Percentiles rank a stretch among this genome's conserved stretches.
Evolutionary conservation across 2,888 invertebrate genomes (phyloP).

Genomic region (Drosophila meridiana): DNA sequence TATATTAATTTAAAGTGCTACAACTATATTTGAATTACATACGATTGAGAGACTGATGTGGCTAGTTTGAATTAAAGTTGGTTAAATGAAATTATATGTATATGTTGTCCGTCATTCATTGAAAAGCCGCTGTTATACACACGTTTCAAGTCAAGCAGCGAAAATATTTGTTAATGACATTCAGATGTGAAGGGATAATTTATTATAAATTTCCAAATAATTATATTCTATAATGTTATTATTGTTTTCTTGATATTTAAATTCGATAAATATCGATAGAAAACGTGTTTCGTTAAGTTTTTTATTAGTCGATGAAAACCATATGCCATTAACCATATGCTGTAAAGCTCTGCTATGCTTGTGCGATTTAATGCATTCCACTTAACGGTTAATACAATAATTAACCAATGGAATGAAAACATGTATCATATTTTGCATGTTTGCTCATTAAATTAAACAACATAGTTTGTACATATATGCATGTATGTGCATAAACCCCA

Average conservation of each 20-base stretch:
- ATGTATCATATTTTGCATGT: not conserved
- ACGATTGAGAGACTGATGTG: not conserved
- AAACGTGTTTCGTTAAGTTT: not conserved
- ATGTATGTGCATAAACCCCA: conserved; percentile 6
- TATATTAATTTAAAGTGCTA: not conserved
- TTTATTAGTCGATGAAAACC: not conserved
- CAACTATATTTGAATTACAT: too few relatives aligned
- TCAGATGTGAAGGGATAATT: too few relatives aligned
- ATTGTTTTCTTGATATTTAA: not conserved
- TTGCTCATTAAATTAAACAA: conserved; percentile 12
- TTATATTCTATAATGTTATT: not conserved
- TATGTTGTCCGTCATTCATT: too few relatives aligned
- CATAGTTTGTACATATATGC: not conserved
- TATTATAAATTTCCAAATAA: too few relatives aligned
- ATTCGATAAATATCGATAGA: not conserved
- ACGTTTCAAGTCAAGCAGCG: too few relatives aligned
- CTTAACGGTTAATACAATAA: not conserved
- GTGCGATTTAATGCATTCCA: not conserved
- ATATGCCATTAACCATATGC: too few relatives aligned
- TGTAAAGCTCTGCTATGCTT: not conserved
- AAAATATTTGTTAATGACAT: too few relatives aligned
- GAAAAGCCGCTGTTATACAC: too few relatives aligned
- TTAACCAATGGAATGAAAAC: not conserved
- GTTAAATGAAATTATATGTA: not conserved
- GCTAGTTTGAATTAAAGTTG: not conserved